Evolutionary conservation across 1,140 invertebrate species (phyloP), one percentile per base, ranked within the genome.

Genomic region (Trichonephila clavipes): DNA sequence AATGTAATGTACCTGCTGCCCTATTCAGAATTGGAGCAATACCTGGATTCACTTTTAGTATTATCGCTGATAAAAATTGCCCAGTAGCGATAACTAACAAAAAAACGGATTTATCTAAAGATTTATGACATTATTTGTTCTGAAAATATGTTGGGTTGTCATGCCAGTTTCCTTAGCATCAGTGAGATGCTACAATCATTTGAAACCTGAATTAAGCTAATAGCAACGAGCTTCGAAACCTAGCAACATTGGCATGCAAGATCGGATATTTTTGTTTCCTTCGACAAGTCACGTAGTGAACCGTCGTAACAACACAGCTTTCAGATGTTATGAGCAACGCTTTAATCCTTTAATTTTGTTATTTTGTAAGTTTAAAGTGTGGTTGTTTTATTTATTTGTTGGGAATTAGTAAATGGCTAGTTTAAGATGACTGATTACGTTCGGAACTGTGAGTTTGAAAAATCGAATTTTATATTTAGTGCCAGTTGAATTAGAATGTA

Each of bases 21-120:
- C 12, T 69, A 14, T 8, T 14, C 21, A 69, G n/a, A 69, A 12
- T 12, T n/a, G 66, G n/a, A 69, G 21, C 66, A 3, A 69, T 77
- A 40, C 34, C 34, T 77, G 28, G n/a, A 34, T 77, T 77, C 72
- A 40, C 18, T 77, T 77, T 77, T 40, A 77, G 72, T 28, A 77
- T 28, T 7, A 77, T 18, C 72, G 18, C 72, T 77, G 72, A 77
- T 77, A 77, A 77, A 77, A 34, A 64, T 61, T 58, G 61, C 85
- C 34, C 64, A 72, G 87, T 89, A 89, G 87, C 87, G 87, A 89
- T 89, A 89, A 51, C 64, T 89, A 44, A 72, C 44, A 89, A 72
- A 89, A 88, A 89, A 89, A 77, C n/a, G 64, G 87, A 89, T 89
- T 89, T 89, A 21, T 89, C 34, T 77, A 16, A 40, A 51, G 87